phyloP scores from a whole-genome alignment of 2,113 vertebrate species.

The Mesoclemmys tuberculata region DNA sequence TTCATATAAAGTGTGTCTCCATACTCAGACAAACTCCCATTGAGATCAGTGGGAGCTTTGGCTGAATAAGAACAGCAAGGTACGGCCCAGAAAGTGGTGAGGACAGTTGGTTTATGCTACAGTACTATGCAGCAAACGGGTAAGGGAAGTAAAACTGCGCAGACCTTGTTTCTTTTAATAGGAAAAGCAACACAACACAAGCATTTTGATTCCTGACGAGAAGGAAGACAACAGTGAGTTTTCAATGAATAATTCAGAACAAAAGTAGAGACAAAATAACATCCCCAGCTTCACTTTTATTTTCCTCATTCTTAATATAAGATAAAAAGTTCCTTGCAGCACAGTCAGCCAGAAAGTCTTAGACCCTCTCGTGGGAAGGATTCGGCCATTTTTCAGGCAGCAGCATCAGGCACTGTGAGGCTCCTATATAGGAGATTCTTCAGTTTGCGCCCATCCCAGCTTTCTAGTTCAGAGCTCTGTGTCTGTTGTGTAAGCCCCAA shows the following conservation, averaged over 20 bases:
- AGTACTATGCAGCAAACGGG: background rate
- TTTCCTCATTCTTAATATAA: constrained; percentile 52
- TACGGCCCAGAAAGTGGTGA: background rate
- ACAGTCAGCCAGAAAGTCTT: constrained; percentile 50
- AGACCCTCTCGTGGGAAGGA: constrained; percentile 50
- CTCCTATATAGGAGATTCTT: background rate
- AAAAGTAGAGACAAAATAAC: constrained; percentile 61
- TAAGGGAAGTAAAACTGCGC: background rate
- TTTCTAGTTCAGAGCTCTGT: background rate
- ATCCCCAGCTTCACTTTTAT: constrained; percentile 62
- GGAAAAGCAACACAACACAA: constrained; percentile 31
- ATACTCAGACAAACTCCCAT: background rate
- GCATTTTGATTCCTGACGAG: constrained; percentile 7
- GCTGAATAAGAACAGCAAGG: background rate
- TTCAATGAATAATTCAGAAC: constrained; percentile 69
- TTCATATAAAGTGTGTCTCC: background rate
- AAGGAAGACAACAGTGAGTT: constrained; percentile 45
- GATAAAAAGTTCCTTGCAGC: constrained; percentile 52
- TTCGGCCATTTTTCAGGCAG: constrained; percentile 34
- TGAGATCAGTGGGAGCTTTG: accelerated
- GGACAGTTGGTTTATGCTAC: background rate
- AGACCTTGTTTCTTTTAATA: background rate
- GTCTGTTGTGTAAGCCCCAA: background rate
- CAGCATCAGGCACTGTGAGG: background rate
- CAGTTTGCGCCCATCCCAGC: background rate